A percentile compares a stretch with the other conserved stretches of the same genome.
Conservation (phyloP, 2,113 vertebrate species). For the Oreochromis tanganicae region DNA sequence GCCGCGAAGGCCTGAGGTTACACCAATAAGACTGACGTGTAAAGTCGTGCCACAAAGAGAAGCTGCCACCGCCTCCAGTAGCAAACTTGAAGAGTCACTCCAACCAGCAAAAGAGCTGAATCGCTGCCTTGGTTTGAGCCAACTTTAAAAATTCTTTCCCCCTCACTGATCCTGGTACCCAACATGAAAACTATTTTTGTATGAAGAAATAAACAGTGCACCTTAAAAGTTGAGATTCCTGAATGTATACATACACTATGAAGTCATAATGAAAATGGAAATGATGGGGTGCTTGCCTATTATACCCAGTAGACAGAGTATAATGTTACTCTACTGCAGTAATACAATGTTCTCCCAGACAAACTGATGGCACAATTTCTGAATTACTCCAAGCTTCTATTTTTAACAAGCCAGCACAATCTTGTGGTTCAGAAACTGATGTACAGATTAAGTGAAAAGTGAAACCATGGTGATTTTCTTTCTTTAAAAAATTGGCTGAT, state of each 20-base stretch:
- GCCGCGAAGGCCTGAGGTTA: background rate
- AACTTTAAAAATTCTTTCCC: background rate
- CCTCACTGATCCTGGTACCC: background rate
- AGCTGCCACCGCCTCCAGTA: background rate
- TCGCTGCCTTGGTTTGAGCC: background rate
- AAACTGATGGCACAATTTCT: background rate
- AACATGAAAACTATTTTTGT: constrained; percentile 40
- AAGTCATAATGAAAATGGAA: background rate
- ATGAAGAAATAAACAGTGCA: constrained; percentile 50
- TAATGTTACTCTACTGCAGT: background rate
- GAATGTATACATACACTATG: background rate
- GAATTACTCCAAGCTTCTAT: background rate
- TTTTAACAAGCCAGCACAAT: background rate
- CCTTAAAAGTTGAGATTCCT: background rate
- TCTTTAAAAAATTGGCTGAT: background rate
- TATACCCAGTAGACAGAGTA: background rate
- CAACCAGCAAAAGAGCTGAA: background rate
- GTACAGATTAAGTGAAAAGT: background rate
- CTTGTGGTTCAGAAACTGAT: background rate
- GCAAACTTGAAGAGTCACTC: background rate
- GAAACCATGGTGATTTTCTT: background rate
- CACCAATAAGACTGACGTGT: background rate
- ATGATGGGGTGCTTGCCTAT: no score
- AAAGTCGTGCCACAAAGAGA: background rate
- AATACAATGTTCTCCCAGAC: background rate